A percentile compares a stretch with the other conserved stretches of the same genome.
Conservation (phyloP, 92 coral and sea anemone species). For the Anthopleura xanthogrammica region DNA sequence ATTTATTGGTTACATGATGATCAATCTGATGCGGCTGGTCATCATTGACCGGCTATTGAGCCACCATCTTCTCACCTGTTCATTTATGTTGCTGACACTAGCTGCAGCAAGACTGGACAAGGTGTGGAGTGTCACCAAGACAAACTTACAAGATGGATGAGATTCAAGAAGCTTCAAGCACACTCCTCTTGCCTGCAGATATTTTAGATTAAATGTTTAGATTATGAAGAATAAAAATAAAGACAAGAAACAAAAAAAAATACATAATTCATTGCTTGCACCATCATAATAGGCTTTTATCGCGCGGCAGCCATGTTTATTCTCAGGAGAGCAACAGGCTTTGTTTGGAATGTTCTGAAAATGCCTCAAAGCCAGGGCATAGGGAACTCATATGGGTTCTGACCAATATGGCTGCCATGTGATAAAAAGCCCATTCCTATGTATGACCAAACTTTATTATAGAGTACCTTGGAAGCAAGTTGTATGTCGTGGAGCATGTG, state of each 20-base stretch:
- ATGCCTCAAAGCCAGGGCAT: no score
- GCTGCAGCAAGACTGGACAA: slow-evolving; percentile 83
- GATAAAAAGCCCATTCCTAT: no score
- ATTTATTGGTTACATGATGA: no score
- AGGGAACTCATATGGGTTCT: no score
- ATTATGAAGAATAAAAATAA: neutral
- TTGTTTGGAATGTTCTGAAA: no score
- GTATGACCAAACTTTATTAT: neutral
- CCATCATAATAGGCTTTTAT: no score
- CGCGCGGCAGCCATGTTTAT: no score
- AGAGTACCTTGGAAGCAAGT: slow-evolving; percentile 65
- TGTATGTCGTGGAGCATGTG: slow-evolving; percentile 89
- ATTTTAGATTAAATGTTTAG: neutral
- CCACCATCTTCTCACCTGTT: slow-evolving; percentile 52
- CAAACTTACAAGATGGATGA: slow-evolving; percentile 79
- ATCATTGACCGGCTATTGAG: no score
- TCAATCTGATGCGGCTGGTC: no score
- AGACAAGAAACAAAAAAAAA: neutral
- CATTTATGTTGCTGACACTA: slow-evolving; percentile 72
- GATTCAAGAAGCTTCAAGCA: slow-evolving; percentile 71
- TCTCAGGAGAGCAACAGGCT: no score
- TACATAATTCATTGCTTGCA: no score
- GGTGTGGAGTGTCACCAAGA: slow-evolving; percentile 79
- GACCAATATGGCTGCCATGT: no score
- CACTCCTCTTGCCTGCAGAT: slow-evolving; percentile 73